Evolutionary conservation across 2,113 vertebrate genomes (phyloP), one percentile per base, ranked within the genome.

Genomic region (Thalassoma bifasciatum): DNA sequence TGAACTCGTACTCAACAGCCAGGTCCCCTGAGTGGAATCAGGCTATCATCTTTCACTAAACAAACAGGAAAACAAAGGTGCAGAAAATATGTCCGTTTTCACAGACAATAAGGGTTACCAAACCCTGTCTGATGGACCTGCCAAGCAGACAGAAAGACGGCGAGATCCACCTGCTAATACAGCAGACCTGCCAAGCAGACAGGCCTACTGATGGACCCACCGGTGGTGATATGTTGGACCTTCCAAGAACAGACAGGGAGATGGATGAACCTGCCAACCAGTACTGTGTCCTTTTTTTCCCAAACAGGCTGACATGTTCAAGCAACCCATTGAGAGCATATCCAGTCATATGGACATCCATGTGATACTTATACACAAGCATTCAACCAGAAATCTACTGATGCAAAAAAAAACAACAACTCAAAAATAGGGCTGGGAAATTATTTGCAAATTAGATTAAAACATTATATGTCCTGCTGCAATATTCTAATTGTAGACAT

Each of bases 91-190:
- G 69, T 72, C 71, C 36, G 83, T 79, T 84, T 78, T 62, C 61
- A 67, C 52, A 54, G 54, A 67, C 75, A 75, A 74, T 67, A 65
- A 71, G 71, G 66, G 72, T 66, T 63, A 67, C 67, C 65, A 69
- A 67, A 70, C 74, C 68, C 65, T 67, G 59, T 38, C 38, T 34
- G 57, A 63, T 44, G 47, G 54, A 79, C 42, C 61, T 77, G 81
- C 86, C 85, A 87, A 87, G 57, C 63, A 83, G 80, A 79, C 72
- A 86, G 81, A 83, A 69, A 83, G 69, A 85, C 68, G 72, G 76
- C 68, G 80, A 87, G 61, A 78, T 79, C 75, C 81, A 87, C 87
- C 89, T 91, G 87, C 72, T 86, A 83, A 50, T 85, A 59, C 77
- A 77, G 71, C 60, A 50, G 30, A 72, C 21, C 73, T 75, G 84